Base-by-base conservation (phyloP, 2,797 vertebrate species). In the Mastacembelus armatus region DNA sequence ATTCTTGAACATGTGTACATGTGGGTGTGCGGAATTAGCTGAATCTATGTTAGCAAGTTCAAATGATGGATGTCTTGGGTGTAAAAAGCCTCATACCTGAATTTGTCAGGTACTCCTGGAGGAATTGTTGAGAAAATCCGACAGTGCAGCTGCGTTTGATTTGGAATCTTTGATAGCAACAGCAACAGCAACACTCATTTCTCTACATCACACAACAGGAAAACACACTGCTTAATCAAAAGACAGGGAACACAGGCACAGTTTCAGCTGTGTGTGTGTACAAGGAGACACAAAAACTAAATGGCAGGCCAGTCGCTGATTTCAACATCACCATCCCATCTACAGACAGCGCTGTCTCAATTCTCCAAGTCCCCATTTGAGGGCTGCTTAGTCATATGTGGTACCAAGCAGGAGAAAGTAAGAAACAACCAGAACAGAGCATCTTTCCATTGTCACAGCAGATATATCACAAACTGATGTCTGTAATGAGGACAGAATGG, bases 131-230 rank as follows among this genome's bases (percentile, higher is more conserved):
- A 60, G n/a, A 60, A 77, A 79, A 80, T 64, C 62, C 49, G 19
- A 66, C 74, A 63, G 39, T 60, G 10, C 15, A 1, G 35, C 18
- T 0, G 16, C 10, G 35, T 72, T 83, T 84, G 54, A 80, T 85
- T 83, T 52, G 18, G 24, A 62, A 61, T 74, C 51, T 75, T 83
- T 85, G 71, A 86, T 81, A 63, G 74, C 63, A 66, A 36, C 71
- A 63, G 74, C 63, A 66, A 36, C 71, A 47, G 64, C 47, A 19
- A 49, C 21, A 33, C 65, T 82, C 44, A 69, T 68, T 86, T 77
- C 55, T 59, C 63, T 10, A 54, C 74, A 80, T 78, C 78, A 76
- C 60, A 68, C 40, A 24, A 39, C 51, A 14, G 45, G 54, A 61
- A 60, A 80, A 64, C 47, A 61, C 49, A 47, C 9, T 26, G 61